Evolutionary conservation across 2,888 invertebrate genomes (phyloP).

Genomic region (Sipha maydis): DNA sequence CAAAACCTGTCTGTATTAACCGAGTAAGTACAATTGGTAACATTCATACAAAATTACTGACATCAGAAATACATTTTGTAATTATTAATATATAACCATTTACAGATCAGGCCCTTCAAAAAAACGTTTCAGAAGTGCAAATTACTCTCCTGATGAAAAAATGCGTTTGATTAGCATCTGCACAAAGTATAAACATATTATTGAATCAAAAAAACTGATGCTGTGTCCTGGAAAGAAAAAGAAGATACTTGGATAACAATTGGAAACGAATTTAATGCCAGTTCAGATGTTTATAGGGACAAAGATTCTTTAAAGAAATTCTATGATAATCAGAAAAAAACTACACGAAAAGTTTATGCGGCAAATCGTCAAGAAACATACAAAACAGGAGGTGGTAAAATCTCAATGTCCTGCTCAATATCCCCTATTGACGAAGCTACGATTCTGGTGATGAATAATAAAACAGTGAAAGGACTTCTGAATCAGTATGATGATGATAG

Average conservation of each 20-base stretch:
- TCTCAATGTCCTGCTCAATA: slow-evolving; percentile 3
- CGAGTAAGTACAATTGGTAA: not conserved
- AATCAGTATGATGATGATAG: slow-evolving; percentile 15
- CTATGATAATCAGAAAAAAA: slow-evolving; percentile 12
- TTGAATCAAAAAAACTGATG: slow-evolving; percentile 8
- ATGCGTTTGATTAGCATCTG: not conserved
- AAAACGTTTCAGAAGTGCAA: not conserved
- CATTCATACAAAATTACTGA: slow-evolving; percentile 8
- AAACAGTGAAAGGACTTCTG: slow-evolving; percentile 15
- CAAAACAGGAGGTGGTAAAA: slow-evolving; percentile 15
- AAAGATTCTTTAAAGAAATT: slow-evolving; percentile 12
- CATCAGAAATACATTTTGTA: slow-evolving; percentile 1
- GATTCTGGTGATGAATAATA: slow-evolving; percentile 15
- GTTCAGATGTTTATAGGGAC: slow-evolving; percentile 1
- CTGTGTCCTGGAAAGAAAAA: slow-evolving; percentile 8
- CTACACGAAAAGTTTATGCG: slow-evolving; percentile 15
- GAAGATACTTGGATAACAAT: slow-evolving; percentile 8
- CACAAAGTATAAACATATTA: slow-evolving; percentile 5
- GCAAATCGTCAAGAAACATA: slow-evolving; percentile 15
- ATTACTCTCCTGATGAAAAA: no score
- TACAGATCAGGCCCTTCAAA: slow-evolving; percentile 8
- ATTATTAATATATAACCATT: slow-evolving; percentile 8
- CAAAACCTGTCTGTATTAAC: no score
- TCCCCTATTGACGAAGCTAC: slow-evolving; percentile 9
- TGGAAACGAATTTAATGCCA: slow-evolving; percentile 8